Conservation (phyloP, 2,888 invertebrate genomes). For the Argynnis bischoffii region DNA sequence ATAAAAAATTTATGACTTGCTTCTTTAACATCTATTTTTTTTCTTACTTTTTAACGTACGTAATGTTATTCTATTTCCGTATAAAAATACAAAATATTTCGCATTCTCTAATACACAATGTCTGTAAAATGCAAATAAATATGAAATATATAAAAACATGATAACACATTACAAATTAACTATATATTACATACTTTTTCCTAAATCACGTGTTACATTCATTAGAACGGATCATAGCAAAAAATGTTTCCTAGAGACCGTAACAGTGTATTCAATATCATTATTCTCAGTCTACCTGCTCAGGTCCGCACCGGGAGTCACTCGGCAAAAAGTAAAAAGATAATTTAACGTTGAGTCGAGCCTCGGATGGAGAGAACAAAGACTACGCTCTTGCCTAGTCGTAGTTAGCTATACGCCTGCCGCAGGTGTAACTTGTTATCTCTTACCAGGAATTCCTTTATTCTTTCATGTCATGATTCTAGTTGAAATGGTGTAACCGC, state of each 20-base stretch:
- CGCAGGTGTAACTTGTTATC: conserved; percentile 78
- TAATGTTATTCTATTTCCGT: too few species aligned
- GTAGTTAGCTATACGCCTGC: conserved; percentile 65
- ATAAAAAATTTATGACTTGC: too few species aligned
- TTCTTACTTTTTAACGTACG: too few species aligned
- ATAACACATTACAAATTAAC: background rate
- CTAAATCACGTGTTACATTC: conserved; percentile 15
- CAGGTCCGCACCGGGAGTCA: conserved; percentile 62
- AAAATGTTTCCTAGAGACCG: conserved; percentile 14
- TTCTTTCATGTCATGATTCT: conserved; percentile 55
- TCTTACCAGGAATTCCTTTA: conserved; percentile 66
- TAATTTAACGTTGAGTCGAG: conserved; percentile 73
- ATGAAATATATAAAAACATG: background rate
- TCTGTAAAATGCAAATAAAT: background rate
- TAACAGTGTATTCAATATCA: conserved; percentile 48
- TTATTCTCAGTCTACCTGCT: conserved; percentile 75
- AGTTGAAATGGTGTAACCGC: conserved; percentile 56
- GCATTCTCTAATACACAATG: too few species aligned
- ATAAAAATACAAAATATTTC: too few species aligned
- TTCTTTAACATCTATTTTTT: too few species aligned
- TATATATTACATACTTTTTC: conserved; percentile 6
- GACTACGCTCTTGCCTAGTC: conserved; percentile 71
- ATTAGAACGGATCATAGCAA: background rate
- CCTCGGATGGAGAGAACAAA: conserved; percentile 73
- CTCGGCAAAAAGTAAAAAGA: conserved; percentile 77